Evolutionary conservation across 2,888 invertebrate species (phyloP), one percentile per base, ranked within the genome.

Genomic region (Pristionchus exspectatus): DNA sequence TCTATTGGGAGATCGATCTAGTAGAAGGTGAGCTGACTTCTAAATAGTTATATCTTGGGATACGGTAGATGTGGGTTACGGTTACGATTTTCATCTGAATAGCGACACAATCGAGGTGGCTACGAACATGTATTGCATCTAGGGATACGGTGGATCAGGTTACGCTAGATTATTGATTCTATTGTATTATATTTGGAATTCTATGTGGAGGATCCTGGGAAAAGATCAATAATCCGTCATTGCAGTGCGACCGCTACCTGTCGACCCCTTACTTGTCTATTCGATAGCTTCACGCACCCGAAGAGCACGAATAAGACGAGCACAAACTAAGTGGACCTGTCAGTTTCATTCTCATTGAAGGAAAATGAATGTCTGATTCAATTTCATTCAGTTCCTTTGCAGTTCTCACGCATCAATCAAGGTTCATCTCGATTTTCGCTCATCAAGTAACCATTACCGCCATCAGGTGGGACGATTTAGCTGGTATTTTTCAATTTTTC

Each of bases 391-490:
- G 38, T 77, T 27, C 33, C 2, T 27, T 81, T 81, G 10, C 81
- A 81, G 81, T 81, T 54, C 81, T 81, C 81, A 81, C 81, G 21
- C 27, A 44, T n/a, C 81, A 81, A 24, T 27, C 81, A 81, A 30
- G 24, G 81, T 50, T 81, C 81, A 81, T 81, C 50, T 54, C 50
- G 14, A 54, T 81, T 54, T 81, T 81, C 21, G 12, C 81, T 14
- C 81, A 81, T 18, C 81, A 81, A 81, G 81, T 27, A 81, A 81
- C 81, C 81, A 81, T 81, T 81, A 81, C 81, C 81, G 81, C 81
- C 81, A 81, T 54, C 50, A 81, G 81, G 81, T 81, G 7, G 12
- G 81, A 5, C 30, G 30, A 14, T 69, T 69, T 14, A 27, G 2
- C 10, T 4, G 0, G 12, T 66, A 5, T 50, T 50, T 50, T 50